phyloP scores from a whole-genome alignment of 2,888 invertebrate species.

The Aromia moschata region DNA sequence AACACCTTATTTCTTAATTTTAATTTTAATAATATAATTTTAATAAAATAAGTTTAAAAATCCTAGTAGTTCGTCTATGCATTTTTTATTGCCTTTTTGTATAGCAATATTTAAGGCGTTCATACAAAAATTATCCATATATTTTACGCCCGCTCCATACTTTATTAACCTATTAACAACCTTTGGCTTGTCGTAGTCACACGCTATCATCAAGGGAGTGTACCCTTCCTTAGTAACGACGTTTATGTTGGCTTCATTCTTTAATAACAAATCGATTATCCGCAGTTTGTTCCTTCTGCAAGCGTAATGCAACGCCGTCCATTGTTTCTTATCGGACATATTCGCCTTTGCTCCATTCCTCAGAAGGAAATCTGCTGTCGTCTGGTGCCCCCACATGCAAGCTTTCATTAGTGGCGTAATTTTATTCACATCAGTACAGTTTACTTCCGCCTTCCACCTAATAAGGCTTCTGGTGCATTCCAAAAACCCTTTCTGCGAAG shows the following conservation, averaged over 20 bases:
- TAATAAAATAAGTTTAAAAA: too few relatives aligned
- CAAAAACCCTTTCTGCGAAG: slow-evolving; percentile 8
- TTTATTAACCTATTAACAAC: slow-evolving; percentile 7
- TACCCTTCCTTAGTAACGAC: slow-evolving; percentile 2
- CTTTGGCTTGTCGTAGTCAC: slow-evolving; percentile 7
- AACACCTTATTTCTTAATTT: too few relatives aligned
- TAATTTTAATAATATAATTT: too few relatives aligned
- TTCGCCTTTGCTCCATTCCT: slow-evolving; percentile 11
- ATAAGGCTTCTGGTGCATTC: slow-evolving; percentile 6
- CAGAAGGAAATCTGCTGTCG: slow-evolving; percentile 7
- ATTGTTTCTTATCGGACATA: slow-evolving; percentile 1
- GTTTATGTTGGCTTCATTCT: slow-evolving; percentile 17
- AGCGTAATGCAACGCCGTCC: slow-evolving; percentile 26
- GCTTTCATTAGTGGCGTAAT: slow-evolving; percentile 23
- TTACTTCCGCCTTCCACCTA: slow-evolving; percentile 5
- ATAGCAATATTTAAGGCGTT: not conserved
- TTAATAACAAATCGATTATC: slow-evolving; percentile 7
- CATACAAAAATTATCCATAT: not conserved
- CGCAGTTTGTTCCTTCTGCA: slow-evolving; percentile 8
- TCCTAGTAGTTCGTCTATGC: not conserved
- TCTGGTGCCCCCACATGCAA: not conserved
- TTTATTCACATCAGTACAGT: slow-evolving; percentile 8
- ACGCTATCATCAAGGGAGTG: slow-evolving; percentile 18
- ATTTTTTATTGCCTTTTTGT: not conserved
- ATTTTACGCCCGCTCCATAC: not conserved